Percentiles rank a stretch among this genome's conserved stretches.
Conservation (phyloP, 2,888 invertebrate species). For the Melangyna quadrimaculata region DNA sequence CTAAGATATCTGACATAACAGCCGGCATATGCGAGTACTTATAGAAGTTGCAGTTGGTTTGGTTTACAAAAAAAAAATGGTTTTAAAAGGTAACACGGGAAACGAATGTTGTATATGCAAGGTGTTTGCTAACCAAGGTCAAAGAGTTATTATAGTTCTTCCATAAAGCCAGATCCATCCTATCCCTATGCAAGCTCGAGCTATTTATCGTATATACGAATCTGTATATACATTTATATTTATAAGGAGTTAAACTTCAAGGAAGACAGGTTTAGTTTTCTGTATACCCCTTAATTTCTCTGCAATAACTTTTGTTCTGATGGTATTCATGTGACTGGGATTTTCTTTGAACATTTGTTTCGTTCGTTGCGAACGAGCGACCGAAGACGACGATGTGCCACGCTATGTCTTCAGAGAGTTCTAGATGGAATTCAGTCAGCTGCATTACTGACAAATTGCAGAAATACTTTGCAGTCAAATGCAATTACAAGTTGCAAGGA, state of each 20-base stretch:
- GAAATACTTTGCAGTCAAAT: constrained; percentile 33
- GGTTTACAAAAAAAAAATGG: background rate
- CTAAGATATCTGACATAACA: background rate
- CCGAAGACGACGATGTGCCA: too few species aligned
- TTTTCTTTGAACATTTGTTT: constrained; percentile 30
- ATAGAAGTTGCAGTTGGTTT: background rate
- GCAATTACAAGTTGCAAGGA: constrained; percentile 37
- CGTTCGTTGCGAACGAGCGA: background rate
- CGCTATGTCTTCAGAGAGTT: background rate
- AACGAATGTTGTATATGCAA: constrained; percentile 14
- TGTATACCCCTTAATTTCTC: constrained; percentile 8
- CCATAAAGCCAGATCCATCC: background rate
- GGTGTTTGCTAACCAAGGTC: constrained; percentile 26
- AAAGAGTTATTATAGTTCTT: constrained; percentile 11
- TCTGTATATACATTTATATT: background rate
- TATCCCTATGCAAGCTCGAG: background rate
- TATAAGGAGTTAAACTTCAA: background rate
- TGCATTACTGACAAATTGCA: constrained; percentile 48
- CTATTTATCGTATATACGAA: background rate
- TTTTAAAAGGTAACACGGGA: constrained; percentile 19
- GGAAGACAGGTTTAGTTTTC: constrained; percentile 49
- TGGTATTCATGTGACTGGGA: constrained; percentile 33
- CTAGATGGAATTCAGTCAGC: constrained; percentile 16
- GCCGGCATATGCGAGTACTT: background rate
- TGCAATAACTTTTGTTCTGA: constrained; percentile 34